Conservation (phyloP, 30 jellyfish, hydroid and myxozoan genomes). For the Hydra vulgaris region DNA sequence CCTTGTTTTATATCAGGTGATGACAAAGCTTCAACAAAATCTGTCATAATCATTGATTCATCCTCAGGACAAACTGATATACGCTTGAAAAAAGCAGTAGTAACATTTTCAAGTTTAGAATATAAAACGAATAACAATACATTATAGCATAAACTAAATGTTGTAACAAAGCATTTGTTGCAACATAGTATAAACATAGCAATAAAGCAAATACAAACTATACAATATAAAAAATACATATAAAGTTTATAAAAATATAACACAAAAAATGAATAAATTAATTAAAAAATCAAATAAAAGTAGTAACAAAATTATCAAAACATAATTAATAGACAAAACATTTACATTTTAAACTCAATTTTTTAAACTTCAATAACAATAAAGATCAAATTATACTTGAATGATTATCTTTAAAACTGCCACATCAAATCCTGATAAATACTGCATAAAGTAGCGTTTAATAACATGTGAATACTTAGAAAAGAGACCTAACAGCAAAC, state of each 20-base stretch:
- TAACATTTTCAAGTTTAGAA: too few species aligned
- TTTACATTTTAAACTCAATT: too few species aligned
- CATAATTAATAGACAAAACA: too few species aligned
- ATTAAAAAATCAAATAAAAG: too few species aligned
- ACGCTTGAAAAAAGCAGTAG: constrained; percentile 37
- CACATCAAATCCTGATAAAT: constrained; percentile 87
- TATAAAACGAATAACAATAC: not conserved
- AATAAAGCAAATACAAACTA: too few species aligned
- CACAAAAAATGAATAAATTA: too few species aligned
- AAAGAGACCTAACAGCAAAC: constrained; percentile 59
- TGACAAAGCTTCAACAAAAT: constrained; percentile 62
- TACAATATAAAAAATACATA: too few species aligned
- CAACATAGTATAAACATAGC: too few species aligned
- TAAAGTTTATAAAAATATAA: too few species aligned
- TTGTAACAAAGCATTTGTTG: too few species aligned
- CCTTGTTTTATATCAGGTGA: constrained; percentile 56
- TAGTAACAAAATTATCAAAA: too few species aligned
- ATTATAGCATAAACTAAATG: not conserved
- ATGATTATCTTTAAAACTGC: constrained; percentile 73
- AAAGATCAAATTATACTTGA: constrained; percentile 36
- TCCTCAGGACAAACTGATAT: constrained; percentile 93
- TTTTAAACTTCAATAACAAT: too few species aligned
- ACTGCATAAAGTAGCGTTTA: constrained; percentile 78
- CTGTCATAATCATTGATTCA: constrained; percentile 77
- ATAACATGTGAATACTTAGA: constrained; percentile 62